Evolutionary conservation across 2,113 vertebrate genomes (phyloP).

Genomic region (Echinops telfairi): DNA sequence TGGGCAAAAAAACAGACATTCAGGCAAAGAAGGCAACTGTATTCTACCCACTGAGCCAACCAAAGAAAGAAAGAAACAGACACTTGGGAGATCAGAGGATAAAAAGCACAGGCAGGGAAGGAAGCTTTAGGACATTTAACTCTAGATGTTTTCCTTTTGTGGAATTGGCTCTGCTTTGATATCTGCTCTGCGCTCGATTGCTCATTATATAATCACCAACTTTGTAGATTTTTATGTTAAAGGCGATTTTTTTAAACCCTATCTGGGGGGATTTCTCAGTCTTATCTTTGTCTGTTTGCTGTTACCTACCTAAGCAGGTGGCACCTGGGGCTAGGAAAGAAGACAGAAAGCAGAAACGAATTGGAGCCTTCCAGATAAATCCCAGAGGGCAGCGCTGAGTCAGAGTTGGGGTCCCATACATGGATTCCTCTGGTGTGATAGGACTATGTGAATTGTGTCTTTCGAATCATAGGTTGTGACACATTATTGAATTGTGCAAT

Average conservation of each 20-base stretch:
- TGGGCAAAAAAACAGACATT: constrained; percentile 73
- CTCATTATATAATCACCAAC: constrained; percentile 36
- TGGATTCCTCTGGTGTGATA: neutral
- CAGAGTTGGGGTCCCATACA: neutral
- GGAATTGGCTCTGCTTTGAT: neutral
- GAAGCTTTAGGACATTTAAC: neutral
- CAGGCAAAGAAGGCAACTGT: constrained; percentile 64
- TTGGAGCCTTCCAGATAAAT: neutral
- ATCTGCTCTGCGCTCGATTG: constrained; percentile 39
- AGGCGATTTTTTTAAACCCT: neutral
- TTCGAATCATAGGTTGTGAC: neutral
- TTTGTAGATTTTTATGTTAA: constrained; percentile 36
- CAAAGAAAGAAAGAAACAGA: constrained; percentile 36
- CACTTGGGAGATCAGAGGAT: constrained; percentile 43
- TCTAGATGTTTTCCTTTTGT: constrained; percentile 30
- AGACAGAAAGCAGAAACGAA: constrained; percentile 22
- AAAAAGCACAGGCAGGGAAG: constrained; percentile 33
- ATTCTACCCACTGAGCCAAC: constrained; percentile 68
- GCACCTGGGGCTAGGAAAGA: neutral
- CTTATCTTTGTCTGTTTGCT: neutral
- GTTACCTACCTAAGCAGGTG: neutral
- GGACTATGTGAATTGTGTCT: constrained; percentile 42
- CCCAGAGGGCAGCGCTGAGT: neutral
- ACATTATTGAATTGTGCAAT: constrained; percentile 16
- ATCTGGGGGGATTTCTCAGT: neutral